Evolutionary conservation across 2,888 invertebrate species (phyloP).

Genomic region (Pheosia tremula): DNA sequence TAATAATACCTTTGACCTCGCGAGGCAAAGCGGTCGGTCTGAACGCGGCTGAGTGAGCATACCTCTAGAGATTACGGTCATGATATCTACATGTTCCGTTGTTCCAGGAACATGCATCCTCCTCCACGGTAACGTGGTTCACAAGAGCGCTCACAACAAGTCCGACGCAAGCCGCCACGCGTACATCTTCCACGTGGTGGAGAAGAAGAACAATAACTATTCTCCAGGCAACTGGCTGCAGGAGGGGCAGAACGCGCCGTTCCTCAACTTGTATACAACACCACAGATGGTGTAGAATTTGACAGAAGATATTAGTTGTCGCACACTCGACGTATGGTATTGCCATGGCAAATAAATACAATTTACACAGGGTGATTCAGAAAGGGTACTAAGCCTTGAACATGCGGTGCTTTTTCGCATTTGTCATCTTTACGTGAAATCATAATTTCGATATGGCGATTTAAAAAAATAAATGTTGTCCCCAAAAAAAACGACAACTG

Average conservation of each 20-base stretch:
- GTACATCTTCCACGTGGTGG: slow-evolving; percentile 97
- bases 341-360: too few relatives aligned
- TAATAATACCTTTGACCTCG: too few relatives aligned
- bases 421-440: too few relatives aligned
- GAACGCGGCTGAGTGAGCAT: too few relatives aligned
- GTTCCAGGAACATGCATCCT: slow-evolving; percentile 92
- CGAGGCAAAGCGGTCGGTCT: too few relatives aligned
- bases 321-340: too few relatives aligned
- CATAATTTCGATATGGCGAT: too few relatives aligned
- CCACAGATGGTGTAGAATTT: slow-evolving; percentile 54
- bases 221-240: slow-evolving; percentile 95
- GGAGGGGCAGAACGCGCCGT: slow-evolving; percentile 87
- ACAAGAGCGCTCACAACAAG: slow-evolving; percentile 94
- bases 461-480: too few relatives aligned
- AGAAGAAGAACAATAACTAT: slow-evolving; percentile 90
- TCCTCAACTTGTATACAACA: slow-evolving; percentile 88
- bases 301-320: not conserved
- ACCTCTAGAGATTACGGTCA: slow-evolving; percentile 10
- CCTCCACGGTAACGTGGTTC: slow-evolving; percentile 96
- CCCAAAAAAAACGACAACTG: too few relatives aligned
- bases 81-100: not conserved
- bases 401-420: too few relatives aligned
- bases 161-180: slow-evolving; percentile 94
- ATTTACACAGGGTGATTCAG: too few relatives aligned
- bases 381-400: too few relatives aligned